Conservation (phyloP, 2,888 invertebrate species). For the Gortyna flavago region DNA sequence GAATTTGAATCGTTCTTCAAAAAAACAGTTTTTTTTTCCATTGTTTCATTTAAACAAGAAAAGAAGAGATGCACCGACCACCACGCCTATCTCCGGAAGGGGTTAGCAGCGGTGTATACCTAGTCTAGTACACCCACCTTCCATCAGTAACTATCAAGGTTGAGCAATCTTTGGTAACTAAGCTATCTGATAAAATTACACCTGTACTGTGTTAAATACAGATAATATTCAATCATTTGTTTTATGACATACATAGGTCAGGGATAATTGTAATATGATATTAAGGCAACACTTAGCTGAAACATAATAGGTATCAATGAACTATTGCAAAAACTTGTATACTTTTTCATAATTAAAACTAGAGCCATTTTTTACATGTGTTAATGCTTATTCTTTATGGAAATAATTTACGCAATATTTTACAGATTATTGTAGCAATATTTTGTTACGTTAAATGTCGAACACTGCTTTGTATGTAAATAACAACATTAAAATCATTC, state of each 20-base stretch:
- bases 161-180: not conserved
- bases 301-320: slow-evolving; percentile 6
- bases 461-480: slow-evolving; percentile 15
- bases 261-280: slow-evolving; percentile 4
- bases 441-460: slow-evolving; percentile 17
- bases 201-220: slow-evolving; percentile 5
- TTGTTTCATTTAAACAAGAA: not conserved
- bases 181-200: not conserved
- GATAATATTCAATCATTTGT: not conserved
- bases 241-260: not conserved
- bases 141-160: not conserved
- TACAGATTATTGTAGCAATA: not conserved
- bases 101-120: not conserved
- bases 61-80: not conserved
- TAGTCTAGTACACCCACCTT: not conserved
- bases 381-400: not conserved
- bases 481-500: slow-evolving; percentile 2
- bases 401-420: not conserved
- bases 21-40: not conserved
- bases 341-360: not conserved
- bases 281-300: not conserved
- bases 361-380: not conserved
- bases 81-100: not conserved
- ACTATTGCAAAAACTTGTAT: slow-evolving; percentile 8
- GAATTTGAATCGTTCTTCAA: not conserved